Evolutionary conservation across 2,888 invertebrate genomes (phyloP), one percentile per base, ranked within the genome.

Genomic region (Epinotia ramella): DNA sequence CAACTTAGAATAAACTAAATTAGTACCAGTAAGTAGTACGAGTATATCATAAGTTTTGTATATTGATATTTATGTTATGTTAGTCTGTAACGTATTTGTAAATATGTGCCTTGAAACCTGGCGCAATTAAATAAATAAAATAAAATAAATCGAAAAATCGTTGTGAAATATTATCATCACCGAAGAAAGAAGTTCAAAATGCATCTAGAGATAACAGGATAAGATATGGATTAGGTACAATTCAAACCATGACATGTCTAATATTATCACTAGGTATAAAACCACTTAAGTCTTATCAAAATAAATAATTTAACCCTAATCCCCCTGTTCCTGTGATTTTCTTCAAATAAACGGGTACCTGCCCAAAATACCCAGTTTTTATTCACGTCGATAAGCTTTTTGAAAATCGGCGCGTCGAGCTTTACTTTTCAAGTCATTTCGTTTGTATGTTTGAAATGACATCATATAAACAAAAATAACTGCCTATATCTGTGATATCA

Each of bases 321-420:
- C 69, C 69, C 24, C 59, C 6, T 49, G 69, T 69, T 69, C 69
- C 69, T 46, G 46, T 46, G 69, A 60, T 69, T 59, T 69, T 60
- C 28, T 12, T 60, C 1, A 46, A 46, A 46, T 46, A 24, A 1
- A 60, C 7, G 20, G 3, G 16, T 11, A 46, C 24, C 69, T 46
- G 60, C n/a, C 3, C 13, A 46, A 60, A n/a, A 11, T 20, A 60
- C 1, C 46, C 44, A 0, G 1, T 46, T 69, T 59, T 46, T 59
- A 11, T 9, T 5, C 6, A 24, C 3, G 11, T 0, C 59, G 69
- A 69, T 60, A 60, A 60, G 12, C 46, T 46, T 60, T 46, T 60
- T 44, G 0, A 59, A 60, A 60, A 69, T 28, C 46, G 12, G n/a
- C 24, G 44, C 11, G 46, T n/a, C 59, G 18, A 13, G 1, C 46